These are phyloP conservation scores for Macropus fuliginosus DNA, from an alignment of 2,797 vertebrate species.

Conservation along the genomic window DNA sequence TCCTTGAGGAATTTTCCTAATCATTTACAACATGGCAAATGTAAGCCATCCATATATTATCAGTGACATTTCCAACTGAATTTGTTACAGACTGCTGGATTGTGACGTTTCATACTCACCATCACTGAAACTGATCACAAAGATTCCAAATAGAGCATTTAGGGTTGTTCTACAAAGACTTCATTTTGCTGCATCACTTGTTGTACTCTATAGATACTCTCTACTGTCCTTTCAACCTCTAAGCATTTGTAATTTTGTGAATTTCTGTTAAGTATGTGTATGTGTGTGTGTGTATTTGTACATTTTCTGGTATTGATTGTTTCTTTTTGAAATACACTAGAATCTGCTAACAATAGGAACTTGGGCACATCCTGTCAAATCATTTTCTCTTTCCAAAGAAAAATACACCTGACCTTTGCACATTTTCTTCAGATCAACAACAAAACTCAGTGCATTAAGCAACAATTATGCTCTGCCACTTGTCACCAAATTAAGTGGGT, in stretches of 20 bases:
- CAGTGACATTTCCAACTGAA: background rate
- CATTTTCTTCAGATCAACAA: background rate
- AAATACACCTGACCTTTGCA: background rate
- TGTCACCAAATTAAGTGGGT: background rate
- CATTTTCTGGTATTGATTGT: background rate
- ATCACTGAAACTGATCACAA: background rate
- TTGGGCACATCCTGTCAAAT: background rate
- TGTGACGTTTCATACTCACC: background rate
- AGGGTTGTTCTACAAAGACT: background rate
- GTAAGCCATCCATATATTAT: background rate
- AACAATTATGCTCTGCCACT: background rate
- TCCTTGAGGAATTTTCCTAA: background rate
- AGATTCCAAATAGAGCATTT: background rate
- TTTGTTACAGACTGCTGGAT: background rate
- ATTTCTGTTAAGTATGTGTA: background rate
- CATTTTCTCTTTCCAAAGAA: background rate
- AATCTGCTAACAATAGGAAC: background rate
- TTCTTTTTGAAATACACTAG: background rate
- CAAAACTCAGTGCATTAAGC: background rate
- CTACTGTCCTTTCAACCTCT: background rate
- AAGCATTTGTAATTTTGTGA: background rate
- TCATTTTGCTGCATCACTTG: background rate
- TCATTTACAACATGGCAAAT: background rate
- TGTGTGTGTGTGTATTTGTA: background rate
- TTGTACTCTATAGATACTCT: background rate